Evolutionary conservation across 1,140 invertebrate species (phyloP), one percentile per base, ranked within the genome.

Genomic region (Temnothorax nylanderi): DNA sequence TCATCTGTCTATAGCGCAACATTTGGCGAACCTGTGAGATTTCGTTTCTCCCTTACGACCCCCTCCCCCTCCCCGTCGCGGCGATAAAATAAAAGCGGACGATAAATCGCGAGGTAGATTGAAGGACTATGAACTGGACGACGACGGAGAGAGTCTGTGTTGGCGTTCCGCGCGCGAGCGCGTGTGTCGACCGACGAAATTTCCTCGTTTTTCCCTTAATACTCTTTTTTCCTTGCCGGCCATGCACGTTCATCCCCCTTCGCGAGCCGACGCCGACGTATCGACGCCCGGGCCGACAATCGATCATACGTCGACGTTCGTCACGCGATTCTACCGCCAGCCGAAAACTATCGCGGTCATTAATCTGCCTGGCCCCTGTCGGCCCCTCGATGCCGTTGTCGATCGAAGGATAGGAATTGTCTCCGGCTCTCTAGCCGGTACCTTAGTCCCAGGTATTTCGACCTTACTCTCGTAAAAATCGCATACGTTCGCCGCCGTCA

Each of bases 251-350:
- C 51, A 74, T 74, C 47, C 47, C 26, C 80, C 41, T 74, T 34
- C 26, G 11, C 78, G 26, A 18, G 65, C 41, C 69, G 18, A 18
- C 37, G 64, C 41, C 67, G 67, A 74, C 80, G 41, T 74, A 84
- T 84, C 80, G 69, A 84, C 80, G 69, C 54, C 54, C n/a, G 21
- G 34, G 37, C 41, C 78, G 54, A 84, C 80, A 84, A 84, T 84
- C 80, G 80, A 84, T 84, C 69, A 84, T 84, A 84, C 41, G 69
- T 60, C 80, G 80, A 84, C 80, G 67, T 82, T 75, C 80, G 80
- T 84, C 80, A 84, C 80, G 69, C 54, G 69, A 84, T 75, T 84
- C n/a, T 11, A 47, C 69, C 54, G 54, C 44, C 32, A 41, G 69
- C 8, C 80, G 54, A 84, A 84, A 84, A 75, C 80, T 84, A 74